Evolutionary conservation across 2,888 invertebrate genomes (phyloP).

Genomic region (Camponotus fellah): DNA sequence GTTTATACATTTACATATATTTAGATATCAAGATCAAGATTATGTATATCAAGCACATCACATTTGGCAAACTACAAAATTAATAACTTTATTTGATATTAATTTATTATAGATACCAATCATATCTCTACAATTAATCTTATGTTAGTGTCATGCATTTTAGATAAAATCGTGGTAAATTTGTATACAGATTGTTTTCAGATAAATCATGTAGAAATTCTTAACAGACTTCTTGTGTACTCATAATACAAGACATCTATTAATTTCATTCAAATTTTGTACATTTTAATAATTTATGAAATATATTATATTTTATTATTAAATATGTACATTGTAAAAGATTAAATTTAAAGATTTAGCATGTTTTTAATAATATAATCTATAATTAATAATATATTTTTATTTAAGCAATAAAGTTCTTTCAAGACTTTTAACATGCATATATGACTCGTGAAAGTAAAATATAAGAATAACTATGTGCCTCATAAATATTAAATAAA

Average conservation of each 20-base stretch:
- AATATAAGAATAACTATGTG: neutral
- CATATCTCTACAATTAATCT: conserved; percentile 9
- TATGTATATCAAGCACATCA: conserved; percentile 18
- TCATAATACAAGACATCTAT: neutral
- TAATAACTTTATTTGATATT: conserved; percentile 11
- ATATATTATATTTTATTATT: conserved; percentile 2
- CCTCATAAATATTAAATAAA: neutral
- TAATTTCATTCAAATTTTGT: neutral
- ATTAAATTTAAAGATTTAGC: neutral
- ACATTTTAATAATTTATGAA: neutral
- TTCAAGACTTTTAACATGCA: neutral
- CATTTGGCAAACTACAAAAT: conserved; percentile 1
- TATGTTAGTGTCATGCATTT: conserved; percentile 32
- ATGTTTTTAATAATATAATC: neutral
- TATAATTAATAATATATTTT: neutral
- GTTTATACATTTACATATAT: conserved; percentile 15
- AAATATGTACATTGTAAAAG: neutral
- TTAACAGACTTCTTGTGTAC: neutral
- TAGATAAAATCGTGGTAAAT: neutral
- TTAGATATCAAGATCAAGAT: conserved; percentile 14
- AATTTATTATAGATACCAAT: neutral
- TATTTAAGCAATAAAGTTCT: neutral
- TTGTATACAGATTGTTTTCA: conserved; percentile 8
- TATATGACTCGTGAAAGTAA: neutral
- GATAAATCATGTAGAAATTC: neutral